phyloP scores from a whole-genome alignment of 2,888 invertebrate species.

The Hymenopus coronatus region DNA sequence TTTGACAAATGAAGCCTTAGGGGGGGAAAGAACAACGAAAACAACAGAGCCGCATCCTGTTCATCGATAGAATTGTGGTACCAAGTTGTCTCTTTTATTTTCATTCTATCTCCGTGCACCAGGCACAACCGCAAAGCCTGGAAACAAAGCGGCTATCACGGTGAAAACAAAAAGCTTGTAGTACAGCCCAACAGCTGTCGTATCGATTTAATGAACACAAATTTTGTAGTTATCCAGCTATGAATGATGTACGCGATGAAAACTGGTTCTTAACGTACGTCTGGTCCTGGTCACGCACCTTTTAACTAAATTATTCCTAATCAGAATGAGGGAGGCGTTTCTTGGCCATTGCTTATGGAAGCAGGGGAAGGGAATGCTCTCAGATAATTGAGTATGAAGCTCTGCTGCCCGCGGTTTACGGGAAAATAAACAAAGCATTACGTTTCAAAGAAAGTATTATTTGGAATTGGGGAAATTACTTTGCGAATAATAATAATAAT shows the following conservation, averaged over 20 bases:
- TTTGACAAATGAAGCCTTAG: no score
- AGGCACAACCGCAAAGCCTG: background rate
- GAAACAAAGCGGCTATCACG: background rate
- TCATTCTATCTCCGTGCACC: background rate
- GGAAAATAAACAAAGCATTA: no score
- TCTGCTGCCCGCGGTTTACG: no score
- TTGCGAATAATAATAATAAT: no score
- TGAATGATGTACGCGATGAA: background rate
- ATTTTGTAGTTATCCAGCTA: no score
- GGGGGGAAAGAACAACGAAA: no score
- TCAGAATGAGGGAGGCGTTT: background rate
- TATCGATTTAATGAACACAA: background rate
- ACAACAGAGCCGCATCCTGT: no score
- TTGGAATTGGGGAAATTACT: no score
- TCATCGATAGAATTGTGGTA: background rate
- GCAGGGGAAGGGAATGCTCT: background rate
- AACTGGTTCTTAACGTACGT: background rate
- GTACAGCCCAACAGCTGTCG: background rate
- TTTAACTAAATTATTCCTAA: background rate
- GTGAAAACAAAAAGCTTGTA: background rate
- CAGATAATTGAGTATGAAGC: no score
- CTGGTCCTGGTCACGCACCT: background rate
- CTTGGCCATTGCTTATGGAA: background rate
- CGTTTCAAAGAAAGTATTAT: no score
- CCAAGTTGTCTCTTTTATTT: background rate